Evolutionary conservation across 2,113 vertebrate genomes (phyloP).

Genomic region (Psittacara wagleri): DNA sequence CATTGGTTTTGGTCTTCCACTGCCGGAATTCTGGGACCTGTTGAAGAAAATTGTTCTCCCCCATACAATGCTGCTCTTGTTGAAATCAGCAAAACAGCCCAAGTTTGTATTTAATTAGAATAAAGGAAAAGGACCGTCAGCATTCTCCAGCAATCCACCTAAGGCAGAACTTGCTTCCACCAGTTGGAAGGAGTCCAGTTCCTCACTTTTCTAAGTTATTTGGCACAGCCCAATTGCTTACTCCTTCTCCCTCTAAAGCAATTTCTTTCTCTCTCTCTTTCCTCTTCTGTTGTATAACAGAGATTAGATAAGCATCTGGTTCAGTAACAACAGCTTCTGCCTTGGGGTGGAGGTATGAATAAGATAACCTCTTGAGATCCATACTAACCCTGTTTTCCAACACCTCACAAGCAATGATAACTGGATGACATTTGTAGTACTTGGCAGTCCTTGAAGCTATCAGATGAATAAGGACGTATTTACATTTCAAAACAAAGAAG

Average conservation of each 20-base stretch:
- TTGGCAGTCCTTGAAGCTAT: neutral
- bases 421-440: neutral
- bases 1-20: neutral
- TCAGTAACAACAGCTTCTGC: neutral
- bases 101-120: neutral
- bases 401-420: neutral
- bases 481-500: neutral
- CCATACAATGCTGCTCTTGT: neutral
- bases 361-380: neutral
- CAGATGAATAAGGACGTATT: neutral
- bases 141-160: neutral
- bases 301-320: neutral
- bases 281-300: neutral
- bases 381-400: neutral
- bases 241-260: neutral
- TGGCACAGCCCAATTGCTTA: conserved; percentile 4
- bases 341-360: neutral
- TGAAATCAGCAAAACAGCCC: neutral
- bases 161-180: neutral
- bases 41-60: neutral
- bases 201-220: neutral
- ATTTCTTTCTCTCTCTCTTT: neutral
- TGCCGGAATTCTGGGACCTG: neutral
- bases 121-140: neutral
- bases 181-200: neutral